Percentiles rank a stretch among this genome's conserved stretches.
Conservation (phyloP, 2,888 invertebrate species). For the Cryptocheilus praepositus region DNA sequence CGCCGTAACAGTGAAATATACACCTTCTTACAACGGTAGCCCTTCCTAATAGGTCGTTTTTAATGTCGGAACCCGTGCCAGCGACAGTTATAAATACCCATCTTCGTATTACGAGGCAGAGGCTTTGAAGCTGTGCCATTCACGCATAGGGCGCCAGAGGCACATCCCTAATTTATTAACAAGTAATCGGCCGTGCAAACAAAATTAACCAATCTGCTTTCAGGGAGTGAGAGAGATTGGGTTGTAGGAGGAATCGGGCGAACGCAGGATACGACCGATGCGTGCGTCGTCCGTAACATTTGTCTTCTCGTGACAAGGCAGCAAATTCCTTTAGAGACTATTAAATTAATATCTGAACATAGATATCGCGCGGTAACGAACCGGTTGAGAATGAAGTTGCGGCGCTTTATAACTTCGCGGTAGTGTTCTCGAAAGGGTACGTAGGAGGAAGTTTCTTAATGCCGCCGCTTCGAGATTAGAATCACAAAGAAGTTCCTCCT, state of each 20-base stretch:
- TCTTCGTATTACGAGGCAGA: slow-evolving; percentile 1
- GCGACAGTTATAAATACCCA: background rate
- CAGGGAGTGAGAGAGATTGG: slow-evolving; percentile 1
- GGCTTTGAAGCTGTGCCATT: slow-evolving; percentile 1
- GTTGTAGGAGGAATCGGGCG: slow-evolving; percentile 19
- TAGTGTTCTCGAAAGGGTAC: too few relatives aligned
- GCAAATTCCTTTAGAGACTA: slow-evolving; percentile 58
- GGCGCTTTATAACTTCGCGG: background rate
- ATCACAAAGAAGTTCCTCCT: too few relatives aligned
- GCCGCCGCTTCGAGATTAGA: too few relatives aligned
- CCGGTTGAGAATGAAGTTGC: slow-evolving; percentile 36
- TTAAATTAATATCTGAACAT: slow-evolving; percentile 51
- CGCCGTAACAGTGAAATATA: too few relatives aligned
- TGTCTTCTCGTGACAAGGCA: slow-evolving; percentile 57
- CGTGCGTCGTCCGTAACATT: slow-evolving; percentile 48
- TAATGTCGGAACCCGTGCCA: slow-evolving; percentile 2
- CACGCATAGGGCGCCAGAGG: slow-evolving; percentile 15
- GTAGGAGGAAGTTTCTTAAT: too few relatives aligned
- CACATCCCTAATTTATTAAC: slow-evolving; percentile 42
- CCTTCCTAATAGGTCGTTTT: too few relatives aligned
- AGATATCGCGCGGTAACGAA: slow-evolving; percentile 31
- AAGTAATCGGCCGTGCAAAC: slow-evolving; percentile 18
- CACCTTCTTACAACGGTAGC: too few relatives aligned
- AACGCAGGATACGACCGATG: slow-evolving; percentile 13
- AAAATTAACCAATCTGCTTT: slow-evolving; percentile 3